Evolutionary conservation across 2,888 invertebrate genomes (phyloP).

Genomic region (Tinea trinotella): DNA sequence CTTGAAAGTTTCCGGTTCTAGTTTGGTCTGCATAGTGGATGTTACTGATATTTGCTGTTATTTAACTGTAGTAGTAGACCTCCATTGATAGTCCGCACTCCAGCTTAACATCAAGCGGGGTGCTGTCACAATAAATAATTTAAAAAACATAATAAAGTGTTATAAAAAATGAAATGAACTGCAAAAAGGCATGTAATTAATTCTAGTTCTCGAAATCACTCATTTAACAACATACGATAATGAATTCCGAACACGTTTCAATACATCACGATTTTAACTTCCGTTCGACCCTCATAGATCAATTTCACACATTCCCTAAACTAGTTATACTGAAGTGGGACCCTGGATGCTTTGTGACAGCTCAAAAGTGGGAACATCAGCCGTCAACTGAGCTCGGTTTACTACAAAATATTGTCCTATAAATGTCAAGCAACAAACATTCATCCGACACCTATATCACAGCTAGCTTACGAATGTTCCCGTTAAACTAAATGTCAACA

Average conservation of each 20-base stretch:
- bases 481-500: not conserved
- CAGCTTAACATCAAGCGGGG: too few relatives aligned
- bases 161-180: too few relatives aligned
- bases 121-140: too few relatives aligned
- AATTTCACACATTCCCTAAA: not conserved
- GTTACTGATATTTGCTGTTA: too few relatives aligned
- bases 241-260: not conserved
- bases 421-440: not conserved
- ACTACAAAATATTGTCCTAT: constrained; percentile 10
- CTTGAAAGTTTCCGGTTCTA: too few relatives aligned
- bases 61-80: too few relatives aligned
- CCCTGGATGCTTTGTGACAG: not conserved
- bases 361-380: not conserved
- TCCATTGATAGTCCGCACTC: too few relatives aligned
- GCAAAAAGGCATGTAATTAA: too few relatives aligned
- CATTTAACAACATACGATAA: not conserved
- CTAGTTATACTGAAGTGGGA: not conserved
- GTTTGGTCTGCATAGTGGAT: too few relatives aligned
- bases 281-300: not conserved
- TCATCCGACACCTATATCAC: not conserved
- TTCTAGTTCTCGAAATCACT: not conserved
- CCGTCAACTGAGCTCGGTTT: not conserved
- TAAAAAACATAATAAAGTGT: too few relatives aligned
- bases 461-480: not conserved
- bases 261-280: not conserved